Evolutionary conservation across 2,113 vertebrate species (phyloP), one percentile per base, ranked within the genome.

Genomic region (Tupaia chinensis): DNA sequence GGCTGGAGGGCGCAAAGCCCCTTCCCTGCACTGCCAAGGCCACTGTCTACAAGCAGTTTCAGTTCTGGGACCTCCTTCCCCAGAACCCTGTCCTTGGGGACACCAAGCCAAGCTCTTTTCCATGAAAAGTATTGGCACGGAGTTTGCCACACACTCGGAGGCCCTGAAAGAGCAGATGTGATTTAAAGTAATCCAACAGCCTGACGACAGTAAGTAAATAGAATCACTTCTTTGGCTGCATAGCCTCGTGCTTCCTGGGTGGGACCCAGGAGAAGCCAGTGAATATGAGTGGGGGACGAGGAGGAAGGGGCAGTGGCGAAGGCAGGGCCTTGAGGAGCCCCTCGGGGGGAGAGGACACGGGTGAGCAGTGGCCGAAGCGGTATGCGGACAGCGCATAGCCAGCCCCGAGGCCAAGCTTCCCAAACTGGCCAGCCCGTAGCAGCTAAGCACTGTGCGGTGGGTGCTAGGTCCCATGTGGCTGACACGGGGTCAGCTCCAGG

Each of bases 181-280:
- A 65, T 34, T 90, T 69, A 92, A 85, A 13, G 73, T 82, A 44
- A 88, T 89, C 32, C 94, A 76, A 94, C 79, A 87, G 92, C 27
- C 61, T 32, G 19, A 91, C 60, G 69, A 82, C 44, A 44, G 44
- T 4, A 44, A 44, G 44, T 65, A 70, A 88, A 77, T n/a, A 78
- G 80, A 93, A 76, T 83, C 89, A 14, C 16, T 83, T 93, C 25
- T 93, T 94, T 85, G n/a, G 81, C 88, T 61, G 34, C 56, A 93
- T 63, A 77, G 78, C 32, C 73, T 9, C 2, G 1, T 44, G 29
- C 53, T 69, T 25, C 32, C 20, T 74, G n/a, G 25, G 25, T 12
- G 89, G 86, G 77, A 82, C 3, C 54, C 27, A 54, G 27, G 25
- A 53, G 32, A 23, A 61, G 74, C 58, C 32, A n/a, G 65, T 10